phyloP scores from a whole-genome alignment of 2,113 vertebrate species.

The Natator depressus region DNA sequence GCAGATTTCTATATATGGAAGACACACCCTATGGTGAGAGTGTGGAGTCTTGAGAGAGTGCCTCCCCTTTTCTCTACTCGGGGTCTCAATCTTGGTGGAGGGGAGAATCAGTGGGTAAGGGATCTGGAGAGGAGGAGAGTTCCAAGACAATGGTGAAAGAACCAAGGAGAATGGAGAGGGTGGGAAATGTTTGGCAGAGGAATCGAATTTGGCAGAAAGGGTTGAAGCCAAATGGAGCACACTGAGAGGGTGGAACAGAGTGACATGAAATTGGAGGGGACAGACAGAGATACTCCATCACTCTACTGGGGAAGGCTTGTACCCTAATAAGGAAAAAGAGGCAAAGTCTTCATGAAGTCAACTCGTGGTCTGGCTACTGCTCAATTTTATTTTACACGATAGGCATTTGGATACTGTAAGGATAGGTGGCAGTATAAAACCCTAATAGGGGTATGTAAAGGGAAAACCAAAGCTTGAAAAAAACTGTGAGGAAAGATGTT shows the following conservation, averaged over 20 bases:
- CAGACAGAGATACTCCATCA: rapidly evolving
- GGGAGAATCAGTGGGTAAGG: neutral
- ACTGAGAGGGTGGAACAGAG: neutral
- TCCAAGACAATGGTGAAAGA: neutral
- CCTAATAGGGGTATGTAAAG: neutral
- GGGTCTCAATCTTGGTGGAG: neutral
- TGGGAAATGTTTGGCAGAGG: rapidly evolving
- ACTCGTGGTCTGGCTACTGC: neutral
- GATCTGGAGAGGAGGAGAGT: neutral
- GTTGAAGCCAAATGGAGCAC: neutral
- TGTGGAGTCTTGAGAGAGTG: neutral
- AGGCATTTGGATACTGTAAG: neutral
- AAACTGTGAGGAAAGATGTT: rapidly evolving
- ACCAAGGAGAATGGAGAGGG: neutral
- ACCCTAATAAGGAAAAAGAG: rapidly evolving
- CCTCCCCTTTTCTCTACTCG: too few relatives aligned
- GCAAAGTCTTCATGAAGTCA: neutral
- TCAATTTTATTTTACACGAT: neutral
- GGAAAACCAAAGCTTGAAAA: neutral
- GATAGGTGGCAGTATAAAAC: neutral
- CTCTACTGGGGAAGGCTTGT: neutral
- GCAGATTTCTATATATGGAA: rapidly evolving
- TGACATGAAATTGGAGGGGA: neutral
- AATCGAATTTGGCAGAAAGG: neutral
- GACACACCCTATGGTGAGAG: neutral